Conservation (phyloP, 2,888 invertebrate species). For the Deroplatys truncata region DNA sequence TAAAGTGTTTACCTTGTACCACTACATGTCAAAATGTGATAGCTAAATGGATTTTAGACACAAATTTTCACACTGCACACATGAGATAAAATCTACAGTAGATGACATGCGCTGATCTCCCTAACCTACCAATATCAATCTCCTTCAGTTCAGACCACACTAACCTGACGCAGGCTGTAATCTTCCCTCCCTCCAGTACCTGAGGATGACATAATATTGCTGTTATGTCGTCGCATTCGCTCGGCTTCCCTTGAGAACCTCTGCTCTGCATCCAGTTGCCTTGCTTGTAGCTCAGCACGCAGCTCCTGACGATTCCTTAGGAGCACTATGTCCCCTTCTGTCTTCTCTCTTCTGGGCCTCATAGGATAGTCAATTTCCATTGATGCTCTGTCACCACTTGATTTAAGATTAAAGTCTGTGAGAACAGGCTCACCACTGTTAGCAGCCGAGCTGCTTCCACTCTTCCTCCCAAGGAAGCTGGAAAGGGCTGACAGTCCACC, state of each 20-base stretch:
- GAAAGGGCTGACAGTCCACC: constrained; percentile 11
- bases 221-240: constrained; percentile 43
- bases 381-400: constrained; percentile 47
- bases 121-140: neutral
- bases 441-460: constrained; percentile 43
- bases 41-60: neutral
- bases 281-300: constrained; percentile 47
- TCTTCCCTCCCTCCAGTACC: constrained; percentile 16
- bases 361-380: constrained; percentile 41
- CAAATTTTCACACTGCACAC: neutral
- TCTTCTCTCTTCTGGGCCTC: constrained; percentile 78
- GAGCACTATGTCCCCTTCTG: constrained; percentile 81
- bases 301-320: constrained; percentile 57
- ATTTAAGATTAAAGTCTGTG: constrained; percentile 63
- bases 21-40: neutral
- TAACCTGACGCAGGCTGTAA: constrained; percentile 27
- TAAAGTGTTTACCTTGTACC: neutral
- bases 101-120: neutral
- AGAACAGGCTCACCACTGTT: constrained; percentile 60
- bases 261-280: constrained; percentile 47
- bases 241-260: constrained; percentile 46
- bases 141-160: constrained; percentile 1
- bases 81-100: neutral
- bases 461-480: constrained; percentile 32
- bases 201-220: neutral